A percentile compares a stretch with the other conserved stretches of the same genome.
These are phyloP conservation scores for Phodopus roborovskii DNA, from an alignment of 2,113 vertebrate species.

Conservation along the genomic window DNA sequence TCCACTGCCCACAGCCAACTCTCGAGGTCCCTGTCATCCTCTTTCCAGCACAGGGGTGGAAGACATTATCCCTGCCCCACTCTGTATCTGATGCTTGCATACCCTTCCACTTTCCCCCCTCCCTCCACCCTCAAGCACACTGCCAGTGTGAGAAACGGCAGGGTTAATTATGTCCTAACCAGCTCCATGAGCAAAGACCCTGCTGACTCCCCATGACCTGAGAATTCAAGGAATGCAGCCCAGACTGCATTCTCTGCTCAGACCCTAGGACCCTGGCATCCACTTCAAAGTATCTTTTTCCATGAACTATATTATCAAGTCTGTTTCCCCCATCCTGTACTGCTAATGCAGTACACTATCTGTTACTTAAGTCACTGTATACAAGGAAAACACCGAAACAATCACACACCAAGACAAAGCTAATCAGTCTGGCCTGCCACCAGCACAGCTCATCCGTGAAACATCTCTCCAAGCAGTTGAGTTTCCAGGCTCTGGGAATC, in stretches of 20 bases:
- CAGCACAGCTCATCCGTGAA: background rate
- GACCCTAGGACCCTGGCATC: background rate
- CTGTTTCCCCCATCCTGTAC: background rate
- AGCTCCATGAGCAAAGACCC: background rate
- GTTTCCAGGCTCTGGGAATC: background rate
- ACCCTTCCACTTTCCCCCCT: background rate
- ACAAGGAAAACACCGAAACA: conserved; percentile 9
- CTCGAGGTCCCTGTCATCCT: background rate
- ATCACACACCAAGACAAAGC: background rate
- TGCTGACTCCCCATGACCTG: background rate
- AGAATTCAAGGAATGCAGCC: conserved; percentile 43
- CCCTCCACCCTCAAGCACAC: background rate
- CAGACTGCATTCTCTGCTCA: background rate
- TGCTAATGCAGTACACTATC: background rate
- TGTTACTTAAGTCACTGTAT: background rate
- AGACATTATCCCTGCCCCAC: background rate
- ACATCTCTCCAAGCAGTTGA: background rate
- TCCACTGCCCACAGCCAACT: background rate
- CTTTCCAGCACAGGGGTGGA: background rate
- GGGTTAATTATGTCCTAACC: background rate
- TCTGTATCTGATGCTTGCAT: background rate
- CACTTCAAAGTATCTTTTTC: background rate
- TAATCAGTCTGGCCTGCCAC: background rate
- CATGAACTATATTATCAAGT: background rate
- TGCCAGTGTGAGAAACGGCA: background rate